Evolutionary conservation across 1,140 invertebrate species (phyloP).

Genomic region (Amphibalanus amphitrite): DNA sequence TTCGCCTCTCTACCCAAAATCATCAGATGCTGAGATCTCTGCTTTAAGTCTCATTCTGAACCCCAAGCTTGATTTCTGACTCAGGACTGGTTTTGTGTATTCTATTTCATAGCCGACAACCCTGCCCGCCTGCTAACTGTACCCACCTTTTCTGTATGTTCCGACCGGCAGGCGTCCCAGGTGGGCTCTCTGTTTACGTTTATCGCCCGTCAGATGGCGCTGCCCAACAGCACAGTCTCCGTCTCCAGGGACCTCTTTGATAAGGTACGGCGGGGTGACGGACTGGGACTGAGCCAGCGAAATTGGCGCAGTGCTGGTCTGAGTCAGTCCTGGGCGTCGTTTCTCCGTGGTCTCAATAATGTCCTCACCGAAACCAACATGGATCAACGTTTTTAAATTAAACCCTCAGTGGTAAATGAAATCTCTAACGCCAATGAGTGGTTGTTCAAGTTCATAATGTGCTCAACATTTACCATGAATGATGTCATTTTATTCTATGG

Average conservation of each 20-base stretch:
- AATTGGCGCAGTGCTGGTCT: no score
- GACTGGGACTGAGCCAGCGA: no score
- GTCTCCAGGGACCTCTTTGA: conserved; percentile 36
- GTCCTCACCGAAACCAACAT: no score
- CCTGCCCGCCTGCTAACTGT: neutral
- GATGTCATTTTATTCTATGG: no score
- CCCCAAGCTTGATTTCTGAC: neutral
- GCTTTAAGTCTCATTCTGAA: neutral
- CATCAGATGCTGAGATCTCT: neutral
- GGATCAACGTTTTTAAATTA: no score
- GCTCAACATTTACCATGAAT: no score
- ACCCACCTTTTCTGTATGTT: no score
- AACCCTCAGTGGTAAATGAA: no score
- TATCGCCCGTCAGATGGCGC: conserved; percentile 45
- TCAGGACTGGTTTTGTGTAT: neutral
- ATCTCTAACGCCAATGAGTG: no score
- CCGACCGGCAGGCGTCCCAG: conserved; percentile 26
- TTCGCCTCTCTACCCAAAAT: neutral
- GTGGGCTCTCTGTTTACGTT: conserved; percentile 54
- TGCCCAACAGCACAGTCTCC: conserved; percentile 30
- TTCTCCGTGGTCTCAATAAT: no score
- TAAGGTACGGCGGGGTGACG: conserved; percentile 28
- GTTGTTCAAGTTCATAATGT: no score
- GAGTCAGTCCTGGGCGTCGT: no score
- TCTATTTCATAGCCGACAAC: neutral